Conservation (phyloP, 1,140 invertebrate species). For the Phortica variegata region DNA sequence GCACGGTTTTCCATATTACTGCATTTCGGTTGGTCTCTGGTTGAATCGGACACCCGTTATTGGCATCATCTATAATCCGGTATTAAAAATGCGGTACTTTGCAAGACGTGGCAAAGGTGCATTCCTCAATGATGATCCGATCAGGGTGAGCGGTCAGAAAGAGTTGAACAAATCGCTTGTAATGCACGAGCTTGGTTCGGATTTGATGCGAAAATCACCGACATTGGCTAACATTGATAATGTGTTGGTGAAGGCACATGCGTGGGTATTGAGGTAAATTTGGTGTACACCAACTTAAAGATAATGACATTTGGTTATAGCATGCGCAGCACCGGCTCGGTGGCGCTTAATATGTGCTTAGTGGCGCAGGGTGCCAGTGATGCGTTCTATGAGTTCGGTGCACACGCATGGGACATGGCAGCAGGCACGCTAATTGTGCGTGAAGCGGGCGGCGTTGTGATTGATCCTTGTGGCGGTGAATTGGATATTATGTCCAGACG, state of each 20-base stretch:
- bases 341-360: conserved; percentile 8
- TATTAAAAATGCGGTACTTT: conserved; percentile 80
- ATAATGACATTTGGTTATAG: neutral
- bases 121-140: conserved; percentile 75
- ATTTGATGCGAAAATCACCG: conserved; percentile 68
- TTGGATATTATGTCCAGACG: conserved; percentile 6
- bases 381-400: conserved; percentile 8
- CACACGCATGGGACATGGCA: conserved; percentile 7
- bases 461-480: conserved; percentile 5
- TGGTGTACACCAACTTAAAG: neutral
- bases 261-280: conserved; percentile 61
- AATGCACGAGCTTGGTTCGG: conserved; percentile 79
- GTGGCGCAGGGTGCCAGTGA: conserved; percentile 10
- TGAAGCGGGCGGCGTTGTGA: conserved; percentile 9
- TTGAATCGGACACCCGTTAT: conserved; percentile 67
- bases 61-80: conserved; percentile 87
- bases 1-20: conserved; percentile 77
- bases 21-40: conserved; percentile 74
- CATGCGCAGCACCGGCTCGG: conserved; percentile 5
- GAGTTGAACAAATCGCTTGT: conserved; percentile 74
- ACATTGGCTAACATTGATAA: conserved; percentile 73
- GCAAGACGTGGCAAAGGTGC: conserved; percentile 82
- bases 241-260: conserved; percentile 71
- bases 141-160: conserved; percentile 71
- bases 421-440: conserved; percentile 1